Percentiles rank a stretch among this genome's conserved stretches.
These are phyloP conservation scores for Aurelia sp. DNA, from an alignment of 30 jellyfish, hydroid and myxozoan species.

Conservation along the genomic window DNA sequence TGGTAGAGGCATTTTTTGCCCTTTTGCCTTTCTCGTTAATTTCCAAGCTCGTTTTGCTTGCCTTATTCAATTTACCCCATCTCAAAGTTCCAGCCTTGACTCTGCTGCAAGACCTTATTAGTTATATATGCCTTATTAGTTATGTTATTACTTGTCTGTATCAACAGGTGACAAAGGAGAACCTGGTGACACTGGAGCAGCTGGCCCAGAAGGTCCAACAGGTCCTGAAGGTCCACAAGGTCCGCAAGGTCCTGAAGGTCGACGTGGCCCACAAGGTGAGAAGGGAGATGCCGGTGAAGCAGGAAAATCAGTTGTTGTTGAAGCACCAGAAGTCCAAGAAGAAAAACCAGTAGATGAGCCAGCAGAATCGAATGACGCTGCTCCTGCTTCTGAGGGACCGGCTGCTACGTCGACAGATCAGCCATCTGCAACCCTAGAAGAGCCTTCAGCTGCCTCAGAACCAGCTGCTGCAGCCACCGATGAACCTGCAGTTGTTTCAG, in stretches of 20 bases:
- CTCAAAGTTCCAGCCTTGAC: too few relatives aligned
- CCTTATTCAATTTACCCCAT: too few relatives aligned
- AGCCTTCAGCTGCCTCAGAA: constrained; percentile 19
- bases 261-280: constrained; percentile 45
- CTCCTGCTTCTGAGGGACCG: constrained; percentile 4
- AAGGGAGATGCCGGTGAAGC: constrained; percentile 36
- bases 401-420: constrained; percentile 15
- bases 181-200: constrained; percentile 40
- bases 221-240: constrained; percentile 56
- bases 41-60: too few relatives aligned
- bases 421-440: constrained; percentile 8
- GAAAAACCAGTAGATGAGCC: constrained; percentile 30
- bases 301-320: constrained; percentile 18
- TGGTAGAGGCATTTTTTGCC: too few relatives aligned
- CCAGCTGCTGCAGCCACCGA: constrained; percentile 28
- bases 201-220: constrained; percentile 25
- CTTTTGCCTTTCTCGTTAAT: too few relatives aligned
- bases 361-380: constrained; percentile 11
- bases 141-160: too few relatives aligned
- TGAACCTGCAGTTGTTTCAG: constrained; percentile 5
- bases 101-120: too few relatives aligned
- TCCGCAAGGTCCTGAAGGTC: constrained; percentile 31
- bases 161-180: constrained; percentile 26
- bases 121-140: too few relatives aligned
- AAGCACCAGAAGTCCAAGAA: background rate